Base-by-base conservation (phyloP, 2,888 invertebrate species). In the Athalia rosae region DNA sequence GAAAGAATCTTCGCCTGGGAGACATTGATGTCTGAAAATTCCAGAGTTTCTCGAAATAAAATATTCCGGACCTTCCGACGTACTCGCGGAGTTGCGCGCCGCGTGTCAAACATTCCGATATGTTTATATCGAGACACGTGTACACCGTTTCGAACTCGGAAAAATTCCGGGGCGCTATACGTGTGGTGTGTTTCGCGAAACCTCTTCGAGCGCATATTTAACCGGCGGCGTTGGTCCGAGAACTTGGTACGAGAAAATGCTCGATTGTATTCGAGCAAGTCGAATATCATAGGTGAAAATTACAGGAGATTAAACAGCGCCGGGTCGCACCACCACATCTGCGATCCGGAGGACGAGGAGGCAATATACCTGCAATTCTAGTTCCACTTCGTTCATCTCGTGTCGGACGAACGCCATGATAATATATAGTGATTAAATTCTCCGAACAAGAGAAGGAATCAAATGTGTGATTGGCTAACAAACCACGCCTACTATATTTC, bases 231-330 rank as follows among this genome's bases (percentile, higher is more conserved):
- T 69, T 58, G 59, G 69, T 77, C 77, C 28, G 69, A 77, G 59
- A 77, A 67, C 56, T 45, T 77, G 48, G 4, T 61, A 64, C 76
- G 59, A 67, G 59, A 67, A 77, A 59, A 77, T 77, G 69, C 77
- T 59, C 47, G 67, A 5, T 77, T 47, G 28, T 76, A 76, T 77
- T 48, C 48, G 47, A 59, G 77, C 59, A 8, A 45, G 50, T 66
- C 53, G 47, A 56, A 43, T 11, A 13, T 77, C 13, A 8, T 43
- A 45, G 41, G 50, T n/a, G 13, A 11, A 6, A 41, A 43, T 28
- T 28, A 2, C 28, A 28, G 28, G 28, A 28, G 28, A 28, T 28
- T 28, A 2, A 28, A 28, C 28, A 28, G 28, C 28, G 28, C 28
- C 28, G 28, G 28, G 28, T 28, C 28, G 28, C 28, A 28, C 28